These are phyloP conservation scores for Squalus acanthias DNA, from an alignment of 2,797 vertebrate species.

Conservation along the genomic window DNA sequence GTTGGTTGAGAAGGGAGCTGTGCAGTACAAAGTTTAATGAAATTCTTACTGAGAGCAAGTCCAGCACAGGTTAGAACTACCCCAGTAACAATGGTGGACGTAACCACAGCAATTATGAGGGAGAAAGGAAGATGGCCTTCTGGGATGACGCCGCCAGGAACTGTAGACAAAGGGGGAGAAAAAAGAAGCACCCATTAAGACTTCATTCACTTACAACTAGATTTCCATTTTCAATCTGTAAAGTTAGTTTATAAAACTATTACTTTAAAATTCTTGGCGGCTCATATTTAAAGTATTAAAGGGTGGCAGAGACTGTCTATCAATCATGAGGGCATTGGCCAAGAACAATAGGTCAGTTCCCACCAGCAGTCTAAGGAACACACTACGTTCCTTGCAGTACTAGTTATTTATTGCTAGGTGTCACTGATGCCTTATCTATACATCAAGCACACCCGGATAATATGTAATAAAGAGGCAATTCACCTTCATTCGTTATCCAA, in stretches of 20 bases:
- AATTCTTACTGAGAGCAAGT: constrained; percentile 77
- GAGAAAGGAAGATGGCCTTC: constrained; percentile 64
- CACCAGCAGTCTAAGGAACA: not conserved
- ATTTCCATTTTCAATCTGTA: not conserved
- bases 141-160: constrained; percentile 50
- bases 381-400: not conserved
- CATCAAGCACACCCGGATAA: not conserved
- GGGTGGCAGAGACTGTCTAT: not conserved
- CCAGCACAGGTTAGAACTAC: constrained; percentile 70
- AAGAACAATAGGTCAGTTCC: not conserved
- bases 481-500: not conserved
- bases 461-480: not conserved
- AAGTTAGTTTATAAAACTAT: not conserved
- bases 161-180: constrained; percentile 43
- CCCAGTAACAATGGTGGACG: constrained; percentile 67
- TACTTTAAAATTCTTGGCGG: not conserved
- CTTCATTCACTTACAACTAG: not conserved
- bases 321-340: not conserved
- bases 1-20: constrained; percentile 54
- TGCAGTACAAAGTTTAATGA: constrained; percentile 60
- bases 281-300: not conserved
- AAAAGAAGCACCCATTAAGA: constrained; percentile 1
- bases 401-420: not conserved
- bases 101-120: constrained; percentile 72
- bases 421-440: not conserved